phyloP scores from a whole-genome alignment of 2,113 vertebrate genomes.

The Motacilla alba region DNA sequence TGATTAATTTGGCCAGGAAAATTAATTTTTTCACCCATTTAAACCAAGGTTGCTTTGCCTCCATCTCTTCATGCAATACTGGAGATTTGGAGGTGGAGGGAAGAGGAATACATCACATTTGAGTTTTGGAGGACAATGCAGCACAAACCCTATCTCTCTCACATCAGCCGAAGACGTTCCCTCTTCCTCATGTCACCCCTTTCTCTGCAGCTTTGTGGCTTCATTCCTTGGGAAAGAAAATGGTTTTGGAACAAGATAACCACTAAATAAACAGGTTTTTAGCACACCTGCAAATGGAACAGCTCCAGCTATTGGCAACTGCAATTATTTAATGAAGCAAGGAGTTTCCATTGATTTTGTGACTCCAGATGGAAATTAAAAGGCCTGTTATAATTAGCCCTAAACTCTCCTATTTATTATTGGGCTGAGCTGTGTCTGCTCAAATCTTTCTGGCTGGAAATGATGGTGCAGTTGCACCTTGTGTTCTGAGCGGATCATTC shows the following conservation, averaged over 20 bases:
- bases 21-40: background rate
- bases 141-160: background rate
- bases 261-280: background rate
- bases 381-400: constrained; percentile 41
- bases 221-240: background rate
- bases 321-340: constrained; percentile 53
- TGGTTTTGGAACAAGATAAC: background rate
- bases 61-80: background rate
- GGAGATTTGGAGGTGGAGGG: background rate
- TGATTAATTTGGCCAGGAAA: background rate
- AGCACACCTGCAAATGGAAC: background rate
- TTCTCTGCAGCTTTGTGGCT: background rate
- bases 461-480: background rate
- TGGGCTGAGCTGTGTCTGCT: background rate
- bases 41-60: background rate
- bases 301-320: background rate
- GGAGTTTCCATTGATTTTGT: constrained; percentile 50
- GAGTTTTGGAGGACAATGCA: background rate
- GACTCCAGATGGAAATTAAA: constrained; percentile 35
- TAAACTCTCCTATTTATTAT: constrained; percentile 13
- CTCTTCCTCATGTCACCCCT: background rate
- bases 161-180: background rate
- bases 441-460: background rate
- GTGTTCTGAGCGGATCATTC: background rate
- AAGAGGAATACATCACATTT: background rate